Percentiles rank a stretch among this genome's conserved stretches.
Conservation (phyloP, 2,113 vertebrate species). For the Trematocara nigrifrons region DNA sequence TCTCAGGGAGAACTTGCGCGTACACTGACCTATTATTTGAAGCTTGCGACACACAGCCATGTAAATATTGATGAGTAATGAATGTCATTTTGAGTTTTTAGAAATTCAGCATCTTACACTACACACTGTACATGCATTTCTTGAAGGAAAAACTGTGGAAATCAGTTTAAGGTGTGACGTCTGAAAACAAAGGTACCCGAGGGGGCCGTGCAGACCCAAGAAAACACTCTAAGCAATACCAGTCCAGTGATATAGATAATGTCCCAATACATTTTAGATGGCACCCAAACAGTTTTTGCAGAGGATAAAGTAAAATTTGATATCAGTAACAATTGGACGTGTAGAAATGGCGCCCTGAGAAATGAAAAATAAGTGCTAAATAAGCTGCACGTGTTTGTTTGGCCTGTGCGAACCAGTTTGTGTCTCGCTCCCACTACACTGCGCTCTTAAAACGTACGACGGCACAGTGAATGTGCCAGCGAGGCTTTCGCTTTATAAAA, state of each 20-base stretch:
- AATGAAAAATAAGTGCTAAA: background rate
- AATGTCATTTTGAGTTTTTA: background rate
- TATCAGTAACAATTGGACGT: background rate
- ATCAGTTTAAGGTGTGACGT: background rate
- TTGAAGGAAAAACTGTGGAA: background rate
- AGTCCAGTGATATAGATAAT: background rate
- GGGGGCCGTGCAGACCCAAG: background rate
- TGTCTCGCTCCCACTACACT: background rate
- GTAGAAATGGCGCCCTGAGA: background rate
- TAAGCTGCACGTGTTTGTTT: background rate
- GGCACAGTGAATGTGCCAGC: background rate
- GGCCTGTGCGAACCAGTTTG: background rate
- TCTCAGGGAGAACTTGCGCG: background rate
- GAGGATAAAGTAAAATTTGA: background rate
- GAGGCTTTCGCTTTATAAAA: constrained; percentile 5
- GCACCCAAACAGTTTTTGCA: background rate
- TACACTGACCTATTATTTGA: background rate
- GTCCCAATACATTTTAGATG: background rate
- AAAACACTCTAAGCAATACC: background rate
- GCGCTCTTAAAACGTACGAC: background rate
- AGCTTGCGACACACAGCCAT: background rate
- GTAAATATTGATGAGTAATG: background rate
- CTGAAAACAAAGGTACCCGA: background rate
- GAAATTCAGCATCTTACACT: background rate
- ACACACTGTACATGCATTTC: background rate